Evolutionary conservation across 2,113 vertebrate genomes (phyloP).

Genomic region (Hyla sarda): DNA sequence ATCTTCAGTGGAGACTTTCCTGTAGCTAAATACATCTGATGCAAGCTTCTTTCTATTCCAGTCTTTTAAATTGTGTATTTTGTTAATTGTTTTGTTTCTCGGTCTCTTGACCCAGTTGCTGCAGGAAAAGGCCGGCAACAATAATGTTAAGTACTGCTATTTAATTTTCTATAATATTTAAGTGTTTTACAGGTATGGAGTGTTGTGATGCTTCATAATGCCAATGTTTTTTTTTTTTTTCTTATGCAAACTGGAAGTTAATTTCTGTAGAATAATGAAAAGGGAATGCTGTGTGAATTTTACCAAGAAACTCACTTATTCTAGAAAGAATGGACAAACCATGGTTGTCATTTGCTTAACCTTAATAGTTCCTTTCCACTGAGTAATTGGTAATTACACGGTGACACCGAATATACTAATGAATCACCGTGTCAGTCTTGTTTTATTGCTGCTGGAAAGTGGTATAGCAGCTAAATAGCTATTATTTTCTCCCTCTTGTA

Average conservation of each 20-base stretch:
- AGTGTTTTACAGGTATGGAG: slow-evolving; percentile 25
- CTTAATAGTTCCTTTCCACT: neutral
- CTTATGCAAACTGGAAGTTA: slow-evolving; percentile 35
- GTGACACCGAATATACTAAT: neutral
- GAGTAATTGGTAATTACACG: slow-evolving; percentile 31
- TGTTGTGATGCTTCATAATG: slow-evolving; percentile 28
- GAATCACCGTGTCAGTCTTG: slow-evolving; percentile 11
- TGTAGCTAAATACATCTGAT: slow-evolving; percentile 55
- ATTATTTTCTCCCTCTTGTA: slow-evolving; percentile 1
- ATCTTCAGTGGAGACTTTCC: slow-evolving; percentile 39
- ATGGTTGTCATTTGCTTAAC: neutral
- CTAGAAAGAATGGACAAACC: neutral
- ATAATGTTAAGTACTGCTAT: slow-evolving; percentile 12
- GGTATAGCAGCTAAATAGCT: slow-evolving; percentile 14
- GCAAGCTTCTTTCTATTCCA: neutral
- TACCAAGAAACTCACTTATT: neutral
- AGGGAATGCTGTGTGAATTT: slow-evolving; percentile 1
- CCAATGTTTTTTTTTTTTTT: slow-evolving; percentile 6
- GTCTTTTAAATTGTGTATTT: slow-evolving; percentile 1
- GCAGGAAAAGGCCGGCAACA: slow-evolving; percentile 6
- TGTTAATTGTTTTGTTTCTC: slow-evolving; percentile 1
- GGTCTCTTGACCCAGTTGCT: slow-evolving; percentile 11
- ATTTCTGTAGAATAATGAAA: neutral
- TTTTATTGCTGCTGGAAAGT: neutral
- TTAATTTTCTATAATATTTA: slow-evolving; percentile 41